phyloP scores from a whole-genome alignment of 2,113 vertebrate genomes.

The Calyptomena viridis region DNA sequence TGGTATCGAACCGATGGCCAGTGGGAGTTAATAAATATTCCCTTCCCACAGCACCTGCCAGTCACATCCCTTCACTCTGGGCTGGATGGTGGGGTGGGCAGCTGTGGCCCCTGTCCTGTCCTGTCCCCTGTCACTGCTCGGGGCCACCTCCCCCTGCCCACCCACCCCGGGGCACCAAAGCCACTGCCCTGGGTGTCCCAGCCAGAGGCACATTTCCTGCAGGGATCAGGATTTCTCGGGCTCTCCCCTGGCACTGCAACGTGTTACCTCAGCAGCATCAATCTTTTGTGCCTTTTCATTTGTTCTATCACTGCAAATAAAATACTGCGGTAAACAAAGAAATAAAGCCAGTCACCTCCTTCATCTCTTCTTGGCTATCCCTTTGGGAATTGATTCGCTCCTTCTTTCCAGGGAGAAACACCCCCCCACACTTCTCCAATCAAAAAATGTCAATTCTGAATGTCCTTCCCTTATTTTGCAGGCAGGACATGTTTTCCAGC shows the following conservation, averaged over 20 bases:
- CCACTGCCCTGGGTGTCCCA: background rate
- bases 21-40: constrained; percentile 23
- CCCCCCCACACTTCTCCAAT: background rate
- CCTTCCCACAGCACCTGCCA: background rate
- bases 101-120: background rate
- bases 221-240: background rate
- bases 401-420: background rate
- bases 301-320: background rate
- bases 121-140: background rate
- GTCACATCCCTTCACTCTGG: background rate
- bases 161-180: background rate
- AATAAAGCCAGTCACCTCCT: background rate
- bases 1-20: background rate
- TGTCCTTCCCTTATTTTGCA: background rate
- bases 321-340: background rate
- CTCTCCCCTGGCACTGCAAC: background rate
- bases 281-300: background rate
- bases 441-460: background rate
- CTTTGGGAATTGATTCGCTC: background rate
- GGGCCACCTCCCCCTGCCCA: background rate
- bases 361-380: background rate
- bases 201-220: background rate
- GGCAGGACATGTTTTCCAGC: background rate
- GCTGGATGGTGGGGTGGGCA: background rate
- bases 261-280: background rate